Evolutionary conservation across 1,140 invertebrate genomes (phyloP).

Genomic region (Pogonus chalceus): DNA sequence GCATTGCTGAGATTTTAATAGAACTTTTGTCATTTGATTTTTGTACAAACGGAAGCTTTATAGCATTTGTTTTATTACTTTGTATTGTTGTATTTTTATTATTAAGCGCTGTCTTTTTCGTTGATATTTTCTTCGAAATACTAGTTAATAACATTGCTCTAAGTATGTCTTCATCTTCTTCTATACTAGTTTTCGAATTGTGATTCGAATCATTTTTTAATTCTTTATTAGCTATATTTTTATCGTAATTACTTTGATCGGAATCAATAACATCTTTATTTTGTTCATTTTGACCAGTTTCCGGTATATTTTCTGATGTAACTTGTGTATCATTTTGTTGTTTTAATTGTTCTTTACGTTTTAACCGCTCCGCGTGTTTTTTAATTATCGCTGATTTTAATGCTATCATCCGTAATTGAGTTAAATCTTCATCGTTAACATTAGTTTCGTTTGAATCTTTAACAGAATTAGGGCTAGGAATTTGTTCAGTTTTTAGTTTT

Average conservation of each 20-base stretch:
- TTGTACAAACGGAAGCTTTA: conserved; percentile 4
- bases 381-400: conserved; percentile 30
- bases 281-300: conserved; percentile 11
- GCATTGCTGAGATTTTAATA: conserved; percentile 11
- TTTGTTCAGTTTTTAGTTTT: not conserved
- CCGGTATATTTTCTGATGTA: not conserved
- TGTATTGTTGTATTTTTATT: conserved; percentile 10
- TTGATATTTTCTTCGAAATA: conserved; percentile 30
- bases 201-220: not conserved
- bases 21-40: conserved; percentile 11
- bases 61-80: conserved; percentile 8
- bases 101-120: conserved; percentile 12
- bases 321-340: conserved; percentile 8
- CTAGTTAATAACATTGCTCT: conserved; percentile 31
- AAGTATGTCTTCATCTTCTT: conserved; percentile 33
- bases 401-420: conserved; percentile 24
- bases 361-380: conserved; percentile 26
- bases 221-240: conserved; percentile 10
- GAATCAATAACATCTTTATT: not conserved
- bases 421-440: not conserved
- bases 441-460: too few relatives aligned
- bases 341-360: conserved; percentile 18
- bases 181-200: conserved; percentile 17
- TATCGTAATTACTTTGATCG: conserved; percentile 9
- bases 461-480: not conserved